Base-by-base conservation (phyloP, 2,888 invertebrate genomes). In the Conistra vaccinii region DNA sequence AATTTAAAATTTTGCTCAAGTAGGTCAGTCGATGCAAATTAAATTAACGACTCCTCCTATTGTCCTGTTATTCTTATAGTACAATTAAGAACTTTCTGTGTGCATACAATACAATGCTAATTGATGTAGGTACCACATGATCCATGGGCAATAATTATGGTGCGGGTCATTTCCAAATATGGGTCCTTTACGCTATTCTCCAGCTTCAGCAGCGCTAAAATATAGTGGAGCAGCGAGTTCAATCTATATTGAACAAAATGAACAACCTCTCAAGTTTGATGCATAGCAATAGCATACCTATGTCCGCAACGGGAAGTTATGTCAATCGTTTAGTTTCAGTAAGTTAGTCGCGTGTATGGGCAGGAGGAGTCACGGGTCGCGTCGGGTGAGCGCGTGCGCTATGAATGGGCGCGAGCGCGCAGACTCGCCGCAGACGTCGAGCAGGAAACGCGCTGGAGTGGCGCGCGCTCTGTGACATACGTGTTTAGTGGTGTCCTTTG, bases 391-490 rank as follows among this genome's bases (percentile, higher is more conserved):
- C 78, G 80, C 77, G 88, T 90, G 90, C 89, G 83, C 85, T 90
- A 90, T 90, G 89, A 90, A 90, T 90, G 89, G 88, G 84, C 75
- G 83, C 73, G 73, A 78, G 55, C 58, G 83, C 81, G 83, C 92
- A 91, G 93, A 95, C 95, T 93, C 89, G 88, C 85, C 88, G 91
- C 91, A 95, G 95, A 94, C 95, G 90, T 86, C 90, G 95, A 87
- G 90, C 91, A 90, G 91, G 89, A 88, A 89, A 91, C 94, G 92
- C 93, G 89, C 86, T 80, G 77, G 73, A 85, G 78, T 76, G 80
- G 83, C 79, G 76, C 83, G 76, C 75, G 71, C 78, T 80, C 63
- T 80, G 83, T 81, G 76, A 70, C 69, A 65, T 72, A 69, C 69
- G 72, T 83, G 84, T 76, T 48, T 63, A 83, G 83, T 82, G 70